These are phyloP conservation scores for Danaus chrysippus DNA, from an alignment of 2,888 invertebrate genomes.

Conservation along the genomic window DNA sequence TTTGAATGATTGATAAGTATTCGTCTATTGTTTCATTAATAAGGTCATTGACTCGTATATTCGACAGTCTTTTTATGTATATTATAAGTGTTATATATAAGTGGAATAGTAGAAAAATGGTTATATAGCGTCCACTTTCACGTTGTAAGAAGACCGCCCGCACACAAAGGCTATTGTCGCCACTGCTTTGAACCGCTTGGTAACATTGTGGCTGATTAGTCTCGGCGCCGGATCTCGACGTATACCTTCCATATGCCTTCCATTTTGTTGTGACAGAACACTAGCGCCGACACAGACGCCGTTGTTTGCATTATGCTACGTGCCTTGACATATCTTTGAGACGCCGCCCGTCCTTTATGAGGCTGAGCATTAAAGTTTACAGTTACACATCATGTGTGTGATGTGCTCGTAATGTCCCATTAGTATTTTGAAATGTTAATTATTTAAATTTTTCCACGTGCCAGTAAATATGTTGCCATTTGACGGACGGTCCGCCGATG, in stretches of 20 bases:
- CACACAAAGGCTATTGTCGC: constrained; percentile 60
- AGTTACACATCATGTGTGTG: constrained; percentile 19
- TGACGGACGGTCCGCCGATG: too few species aligned
- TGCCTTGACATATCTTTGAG: constrained; percentile 74
- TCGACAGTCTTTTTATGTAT: background rate
- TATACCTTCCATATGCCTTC: constrained; percentile 34
- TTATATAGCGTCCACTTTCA: constrained; percentile 15
- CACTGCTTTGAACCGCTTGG: constrained; percentile 50
- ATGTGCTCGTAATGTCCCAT: constrained; percentile 2
- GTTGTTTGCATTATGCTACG: constrained; percentile 77
- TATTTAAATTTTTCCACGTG: background rate
- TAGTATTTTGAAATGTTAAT: background rate
- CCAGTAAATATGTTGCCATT: background rate
- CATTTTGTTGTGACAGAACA: constrained; percentile 61
- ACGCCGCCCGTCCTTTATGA: constrained; percentile 59
- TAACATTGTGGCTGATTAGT: constrained; percentile 67
- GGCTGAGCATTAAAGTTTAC: constrained; percentile 31
- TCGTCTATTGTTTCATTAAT: too few species aligned
- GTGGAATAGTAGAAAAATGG: background rate
- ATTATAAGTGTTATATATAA: background rate
- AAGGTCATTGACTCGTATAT: background rate
- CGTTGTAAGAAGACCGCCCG: constrained; percentile 47
- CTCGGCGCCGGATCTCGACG: constrained; percentile 54
- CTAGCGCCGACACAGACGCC: constrained; percentile 68
- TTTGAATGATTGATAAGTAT: too few species aligned